A percentile compares a stretch with the other conserved stretches of the same genome.
These are phyloP conservation scores for Alcis repandata DNA, from an alignment of 2,888 invertebrate genomes.

Conservation along the genomic window DNA sequence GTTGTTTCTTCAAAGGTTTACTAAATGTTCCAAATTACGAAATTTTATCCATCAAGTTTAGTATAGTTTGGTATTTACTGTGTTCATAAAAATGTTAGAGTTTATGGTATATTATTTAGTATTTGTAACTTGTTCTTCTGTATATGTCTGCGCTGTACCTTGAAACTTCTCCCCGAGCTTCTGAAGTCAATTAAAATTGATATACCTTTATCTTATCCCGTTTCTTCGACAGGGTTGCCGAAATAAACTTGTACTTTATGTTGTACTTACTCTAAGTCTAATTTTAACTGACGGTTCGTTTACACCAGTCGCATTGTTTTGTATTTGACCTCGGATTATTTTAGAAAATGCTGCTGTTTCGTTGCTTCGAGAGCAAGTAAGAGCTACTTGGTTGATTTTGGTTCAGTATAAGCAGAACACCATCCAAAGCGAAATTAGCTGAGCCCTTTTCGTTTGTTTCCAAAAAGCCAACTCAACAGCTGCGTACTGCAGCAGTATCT, in stretches of 20 bases:
- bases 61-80: conserved; percentile 51
- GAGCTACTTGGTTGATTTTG: too few species aligned
- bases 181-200: conserved; percentile 69
- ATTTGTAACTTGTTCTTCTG: conserved; percentile 17
- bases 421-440: too few species aligned
- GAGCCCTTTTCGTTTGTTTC: too few species aligned
- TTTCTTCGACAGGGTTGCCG: conserved; percentile 63
- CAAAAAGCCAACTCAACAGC: too few species aligned
- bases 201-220: conserved; percentile 55
- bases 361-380: neutral
- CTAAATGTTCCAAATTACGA: conserved; percentile 34
- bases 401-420: too few species aligned
- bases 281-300: conserved; percentile 12
- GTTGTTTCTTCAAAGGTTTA: conserved; percentile 13
- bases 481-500: too few species aligned
- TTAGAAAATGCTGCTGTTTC: too few species aligned
- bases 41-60: conserved; percentile 33
- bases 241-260: conserved; percentile 34
- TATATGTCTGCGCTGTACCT: conserved; percentile 34
- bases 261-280: conserved; percentile 27
- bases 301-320: conserved; percentile 1
- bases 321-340: neutral
- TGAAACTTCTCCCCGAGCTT: conserved; percentile 68
- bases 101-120: conserved; percentile 10
- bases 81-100: conserved; percentile 54